Conservation (phyloP, 2,888 invertebrate species). For the Rhaphigaster nebulosa region DNA sequence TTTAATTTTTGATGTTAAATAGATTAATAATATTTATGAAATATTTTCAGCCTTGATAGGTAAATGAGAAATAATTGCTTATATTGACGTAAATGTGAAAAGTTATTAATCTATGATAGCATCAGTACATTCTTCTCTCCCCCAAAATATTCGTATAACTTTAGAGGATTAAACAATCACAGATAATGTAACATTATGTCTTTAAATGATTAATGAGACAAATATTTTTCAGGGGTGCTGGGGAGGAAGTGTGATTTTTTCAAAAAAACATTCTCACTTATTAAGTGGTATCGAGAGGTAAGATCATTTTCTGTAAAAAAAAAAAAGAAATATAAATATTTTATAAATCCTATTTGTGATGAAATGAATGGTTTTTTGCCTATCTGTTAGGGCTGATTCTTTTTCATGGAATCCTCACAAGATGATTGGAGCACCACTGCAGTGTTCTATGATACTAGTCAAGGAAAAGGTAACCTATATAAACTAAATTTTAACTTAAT, state of each 20-base stretch:
- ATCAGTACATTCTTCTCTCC: no score
- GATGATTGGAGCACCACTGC: constrained; percentile 84
- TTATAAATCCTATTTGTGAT: background rate
- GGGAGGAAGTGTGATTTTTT: constrained; percentile 82
- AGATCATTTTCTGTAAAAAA: background rate
- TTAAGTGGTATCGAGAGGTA: constrained; percentile 78
- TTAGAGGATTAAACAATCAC: background rate
- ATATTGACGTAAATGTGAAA: no score
- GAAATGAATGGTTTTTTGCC: constrained; percentile 6
- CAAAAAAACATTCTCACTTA: constrained; percentile 74
- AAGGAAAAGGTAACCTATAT: constrained; percentile 70
- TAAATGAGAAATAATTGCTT: no score
- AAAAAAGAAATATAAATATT: background rate
- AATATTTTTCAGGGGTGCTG: constrained; percentile 76
- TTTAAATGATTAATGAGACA: background rate
- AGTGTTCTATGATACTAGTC: constrained; percentile 81
- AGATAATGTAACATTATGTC: background rate
- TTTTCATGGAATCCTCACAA: constrained; percentile 91
- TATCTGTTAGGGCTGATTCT: constrained; percentile 77
- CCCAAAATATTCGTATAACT: background rate
- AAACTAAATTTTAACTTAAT: background rate
- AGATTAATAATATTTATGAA: no score
- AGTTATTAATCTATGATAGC: no score
- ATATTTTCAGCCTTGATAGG: no score
- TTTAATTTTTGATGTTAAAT: no score